Percentiles rank a stretch among this genome's conserved stretches.
Conservation (phyloP, 2,888 invertebrate genomes). For the Torymus texanus region DNA sequence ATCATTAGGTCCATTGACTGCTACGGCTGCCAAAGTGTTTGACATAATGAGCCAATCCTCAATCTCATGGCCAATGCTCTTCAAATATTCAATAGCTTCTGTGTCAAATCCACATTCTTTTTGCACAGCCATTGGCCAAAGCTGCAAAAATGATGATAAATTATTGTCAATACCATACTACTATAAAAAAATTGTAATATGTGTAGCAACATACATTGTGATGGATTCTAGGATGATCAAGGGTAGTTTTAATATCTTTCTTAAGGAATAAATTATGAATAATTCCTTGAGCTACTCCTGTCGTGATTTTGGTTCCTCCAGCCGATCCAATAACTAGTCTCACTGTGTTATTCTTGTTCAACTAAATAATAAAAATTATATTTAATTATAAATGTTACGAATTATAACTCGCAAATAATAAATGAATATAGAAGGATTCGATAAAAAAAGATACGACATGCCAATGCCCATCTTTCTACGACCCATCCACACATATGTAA, state of each 20-base stretch:
- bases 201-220: slow-evolving; percentile 26
- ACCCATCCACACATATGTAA: too few species aligned
- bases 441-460: too few species aligned
- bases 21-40: slow-evolving; percentile 9
- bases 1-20: background rate
- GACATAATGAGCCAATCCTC: background rate
- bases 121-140: slow-evolving; percentile 38
- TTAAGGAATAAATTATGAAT: slow-evolving; percentile 16
- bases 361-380: slow-evolving; percentile 2
- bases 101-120: slow-evolving; percentile 3
- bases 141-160: background rate
- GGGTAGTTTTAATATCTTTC: slow-evolving; percentile 13
- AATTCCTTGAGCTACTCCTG: slow-evolving; percentile 79
- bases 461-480: too few species aligned
- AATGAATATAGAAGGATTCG: too few species aligned
- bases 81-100: slow-evolving; percentile 10
- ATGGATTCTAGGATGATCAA: slow-evolving; percentile 38
- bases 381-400: background rate
- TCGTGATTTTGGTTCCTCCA: slow-evolving; percentile 93
- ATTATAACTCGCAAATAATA: too few species aligned
- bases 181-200: background rate
- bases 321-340: slow-evolving; percentile 86
- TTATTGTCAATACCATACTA: background rate
- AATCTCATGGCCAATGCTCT: slow-evolving; percentile 4
- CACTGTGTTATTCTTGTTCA: slow-evolving; percentile 22